Base-by-base conservation (phyloP, 2,888 invertebrate species). In the Thymelicus lineola region DNA sequence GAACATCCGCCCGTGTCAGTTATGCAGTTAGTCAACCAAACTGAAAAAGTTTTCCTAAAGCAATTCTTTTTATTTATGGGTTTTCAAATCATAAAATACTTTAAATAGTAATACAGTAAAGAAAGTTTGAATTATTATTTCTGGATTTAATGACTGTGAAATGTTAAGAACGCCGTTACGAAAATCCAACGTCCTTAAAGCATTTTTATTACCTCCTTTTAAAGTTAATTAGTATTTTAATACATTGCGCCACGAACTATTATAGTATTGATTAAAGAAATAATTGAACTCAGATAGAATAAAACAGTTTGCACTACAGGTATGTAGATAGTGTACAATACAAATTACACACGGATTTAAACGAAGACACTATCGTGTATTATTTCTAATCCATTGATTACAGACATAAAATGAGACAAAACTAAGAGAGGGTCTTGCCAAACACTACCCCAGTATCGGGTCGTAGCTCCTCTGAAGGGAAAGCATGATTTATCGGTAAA, bases 401-500 rank as follows among this genome's bases (percentile, higher is more conserved):
- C 81, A 86, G 81, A 82, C 82, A 83, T 78, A 76, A 81, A 82
- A 82, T 85, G 82, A 82, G 81, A 84, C 79, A 84, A 78, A 86
- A 89, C 84, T 88, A 88, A 83, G 85, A 86, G 81, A 79, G 79
- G 85, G 85, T 84, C 80, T 85, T 86, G 84, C 87, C 90, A 90
- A 90, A 88, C 87, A 87, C 85, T 82, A 85, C 86, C 85, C 86
- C 81, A 77, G 78, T 80, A 79, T 84, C 83, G 82, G 83, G 66
- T 48, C 12, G 59, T 82, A 86, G 84, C 86, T 87, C 84, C 85
- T 86, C 85, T 83, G 82, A 80, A 82, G 83, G 86, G 85, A 85
- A 86, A 87, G 82, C 84, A 82, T 91, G 92, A 93, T 93, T 93
- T 93, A 93, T 93, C 79, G 87, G 83, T 81, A 79, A 90, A 93